These are phyloP conservation scores for Zaprionus obscuricornis DNA, from an alignment of 2,888 invertebrate species.

Conservation along the genomic window DNA sequence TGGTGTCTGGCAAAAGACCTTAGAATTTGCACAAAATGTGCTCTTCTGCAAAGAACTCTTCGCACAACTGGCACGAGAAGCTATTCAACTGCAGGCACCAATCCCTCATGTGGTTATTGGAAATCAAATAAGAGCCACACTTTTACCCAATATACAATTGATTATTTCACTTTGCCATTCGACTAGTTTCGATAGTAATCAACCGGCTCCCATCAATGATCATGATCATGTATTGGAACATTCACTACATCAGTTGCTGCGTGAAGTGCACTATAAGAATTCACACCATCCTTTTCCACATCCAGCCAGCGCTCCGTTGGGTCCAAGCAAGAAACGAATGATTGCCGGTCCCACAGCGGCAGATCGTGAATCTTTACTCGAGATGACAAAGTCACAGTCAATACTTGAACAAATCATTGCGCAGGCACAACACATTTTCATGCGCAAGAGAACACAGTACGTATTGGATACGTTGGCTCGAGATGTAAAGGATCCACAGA, in stretches of 20 bases:
- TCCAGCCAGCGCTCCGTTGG: slow-evolving; percentile 96
- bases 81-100: slow-evolving; percentile 95
- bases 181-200: slow-evolving; percentile 85
- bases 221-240: slow-evolving; percentile 99
- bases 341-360: slow-evolving; percentile 95
- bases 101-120: slow-evolving; percentile 99
- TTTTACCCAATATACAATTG: slow-evolving; percentile 96
- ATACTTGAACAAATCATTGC: slow-evolving; percentile 97
- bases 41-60: slow-evolving; percentile 98
- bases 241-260: slow-evolving; percentile 95
- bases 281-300: slow-evolving; percentile 97
- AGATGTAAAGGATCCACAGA: slow-evolving; percentile 96
- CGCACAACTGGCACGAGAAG: slow-evolving; percentile 96
- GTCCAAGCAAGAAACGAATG: slow-evolving; percentile 95
- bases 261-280: slow-evolving; percentile 96
- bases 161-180: slow-evolving; percentile 96
- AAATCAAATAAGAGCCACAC: slow-evolving; percentile 97
- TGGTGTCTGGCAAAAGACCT: slow-evolving; percentile 95
- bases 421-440: slow-evolving; percentile 97
- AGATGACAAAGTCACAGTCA: slow-evolving; percentile 96
- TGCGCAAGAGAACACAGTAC: slow-evolving; percentile 95
- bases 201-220: slow-evolving; percentile 85
- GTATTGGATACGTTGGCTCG: slow-evolving; percentile 96
- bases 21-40: slow-evolving; percentile 99
- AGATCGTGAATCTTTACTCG: slow-evolving; percentile 92